Percentiles rank a stretch among this genome's conserved stretches.
Evolutionary conservation across 2,888 invertebrate species (phyloP).

Genomic region (Hypolimnas misippus): DNA sequence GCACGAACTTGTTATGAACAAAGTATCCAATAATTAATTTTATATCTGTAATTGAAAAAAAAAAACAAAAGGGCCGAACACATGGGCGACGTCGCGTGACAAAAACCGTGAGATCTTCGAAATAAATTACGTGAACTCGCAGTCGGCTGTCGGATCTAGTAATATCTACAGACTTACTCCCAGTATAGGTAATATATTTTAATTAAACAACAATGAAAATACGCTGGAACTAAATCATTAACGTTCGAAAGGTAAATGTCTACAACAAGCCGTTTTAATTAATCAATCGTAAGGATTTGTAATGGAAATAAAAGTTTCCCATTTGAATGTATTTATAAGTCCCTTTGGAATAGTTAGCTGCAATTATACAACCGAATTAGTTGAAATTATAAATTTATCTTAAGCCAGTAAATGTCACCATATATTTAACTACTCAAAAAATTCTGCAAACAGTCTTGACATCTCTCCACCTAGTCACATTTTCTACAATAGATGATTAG

Average conservation of each 20-base stretch:
- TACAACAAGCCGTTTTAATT: not conserved
- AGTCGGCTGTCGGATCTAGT: constrained; percentile 5
- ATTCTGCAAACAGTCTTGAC: too few species aligned
- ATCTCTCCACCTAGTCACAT: too few species aligned
- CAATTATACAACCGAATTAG: too few species aligned
- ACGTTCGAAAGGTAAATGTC: not conserved
- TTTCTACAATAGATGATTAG: too few species aligned
- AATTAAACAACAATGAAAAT: constrained; percentile 10
- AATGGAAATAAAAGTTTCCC: not conserved
- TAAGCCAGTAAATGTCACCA: too few species aligned
- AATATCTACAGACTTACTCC: constrained; percentile 4
- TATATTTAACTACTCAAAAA: too few species aligned
- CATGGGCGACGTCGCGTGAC: constrained; percentile 30
- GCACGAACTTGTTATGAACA: constrained; percentile 37
- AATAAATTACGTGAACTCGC: constrained; percentile 38
- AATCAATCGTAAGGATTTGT: not conserved
- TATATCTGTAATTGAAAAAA: constrained; percentile 26
- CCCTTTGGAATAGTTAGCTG: not conserved
- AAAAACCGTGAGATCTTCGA: constrained; percentile 25
- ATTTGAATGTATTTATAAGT: not conserved
- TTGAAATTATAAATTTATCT: too few species aligned
- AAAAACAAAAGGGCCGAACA: constrained; percentile 47
- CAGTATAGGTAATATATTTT: constrained; percentile 3
- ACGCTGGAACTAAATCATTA: not conserved
- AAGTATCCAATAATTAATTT: constrained; percentile 31